A percentile compares a stretch with the other conserved stretches of the same genome.
Conservation (phyloP, 2,888 invertebrate genomes). For the Melanargia galathea region DNA sequence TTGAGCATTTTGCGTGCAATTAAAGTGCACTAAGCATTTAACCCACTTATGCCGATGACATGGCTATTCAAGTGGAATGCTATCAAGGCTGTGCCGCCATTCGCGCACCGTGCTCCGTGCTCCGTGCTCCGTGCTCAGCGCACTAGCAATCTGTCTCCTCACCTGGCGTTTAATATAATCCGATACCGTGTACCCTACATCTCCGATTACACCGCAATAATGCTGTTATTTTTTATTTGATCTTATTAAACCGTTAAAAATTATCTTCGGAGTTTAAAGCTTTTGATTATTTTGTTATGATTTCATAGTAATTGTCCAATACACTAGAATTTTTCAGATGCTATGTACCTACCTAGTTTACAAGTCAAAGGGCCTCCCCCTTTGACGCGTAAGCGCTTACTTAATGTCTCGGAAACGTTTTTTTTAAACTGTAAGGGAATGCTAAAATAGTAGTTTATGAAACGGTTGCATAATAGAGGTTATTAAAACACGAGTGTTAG, state of each 20-base stretch:
- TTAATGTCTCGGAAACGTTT: too few relatives aligned
- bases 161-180: slow-evolving; percentile 39
- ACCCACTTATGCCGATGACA: slow-evolving; percentile 35
- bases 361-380: too few relatives aligned
- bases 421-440: too few relatives aligned
- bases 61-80: slow-evolving; percentile 35
- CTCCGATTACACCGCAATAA: slow-evolving; percentile 23
- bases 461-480: too few relatives aligned
- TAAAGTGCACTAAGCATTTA: slow-evolving; percentile 26
- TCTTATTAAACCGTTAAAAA: neutral
- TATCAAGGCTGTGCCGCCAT: slow-evolving; percentile 33
- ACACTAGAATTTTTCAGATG: too few relatives aligned
- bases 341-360: too few relatives aligned
- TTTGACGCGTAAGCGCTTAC: too few relatives aligned
- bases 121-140: slow-evolving; percentile 28
- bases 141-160: slow-evolving; percentile 44
- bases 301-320: too few relatives aligned
- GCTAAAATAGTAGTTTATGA: too few relatives aligned
- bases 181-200: slow-evolving; percentile 30
- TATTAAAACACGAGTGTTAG: too few relatives aligned
- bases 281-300: too few relatives aligned
- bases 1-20: slow-evolving; percentile 20
- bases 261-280: neutral
- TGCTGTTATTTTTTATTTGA: neutral
- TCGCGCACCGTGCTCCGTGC: slow-evolving; percentile 18